These are phyloP conservation scores for Mobula hypostoma DNA, from an alignment of 2,113 vertebrate genomes.

Conservation along the genomic window DNA sequence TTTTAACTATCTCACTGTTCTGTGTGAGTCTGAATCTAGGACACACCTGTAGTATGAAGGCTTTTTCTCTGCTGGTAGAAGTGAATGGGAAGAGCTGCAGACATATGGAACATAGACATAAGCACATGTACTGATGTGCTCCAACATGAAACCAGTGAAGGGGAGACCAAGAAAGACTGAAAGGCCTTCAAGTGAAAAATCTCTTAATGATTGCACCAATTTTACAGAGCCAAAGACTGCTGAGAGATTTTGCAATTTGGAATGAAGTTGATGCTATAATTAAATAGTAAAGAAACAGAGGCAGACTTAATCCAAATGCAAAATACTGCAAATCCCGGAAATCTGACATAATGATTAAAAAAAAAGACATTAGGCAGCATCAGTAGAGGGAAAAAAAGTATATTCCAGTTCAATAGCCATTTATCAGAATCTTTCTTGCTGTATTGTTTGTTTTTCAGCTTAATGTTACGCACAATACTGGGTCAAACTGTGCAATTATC, in stretches of 20 bases:
- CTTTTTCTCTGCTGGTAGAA: not conserved
- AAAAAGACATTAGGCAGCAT: too few relatives aligned
- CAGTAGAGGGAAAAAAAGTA: too few relatives aligned
- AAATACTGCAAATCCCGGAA: too few relatives aligned
- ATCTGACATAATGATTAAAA: too few relatives aligned
- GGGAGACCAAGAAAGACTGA: not conserved
- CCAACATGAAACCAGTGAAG: not conserved
- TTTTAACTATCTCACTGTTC: not conserved
- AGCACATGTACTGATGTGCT: not conserved
- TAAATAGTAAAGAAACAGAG: not conserved
- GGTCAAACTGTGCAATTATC: not conserved
- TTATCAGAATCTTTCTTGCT: too few relatives aligned
- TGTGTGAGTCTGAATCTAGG: not conserved
- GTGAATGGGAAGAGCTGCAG: not conserved
- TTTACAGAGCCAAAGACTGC: not conserved
- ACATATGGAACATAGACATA: not conserved
- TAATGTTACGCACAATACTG: not conserved
- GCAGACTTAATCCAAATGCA: too few relatives aligned
- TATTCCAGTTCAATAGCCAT: too few relatives aligned
- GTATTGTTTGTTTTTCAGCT: not conserved
- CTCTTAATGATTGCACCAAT: too few relatives aligned
- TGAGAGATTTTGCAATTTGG: not conserved
- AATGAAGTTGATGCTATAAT: not conserved
- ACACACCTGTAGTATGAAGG: not conserved
- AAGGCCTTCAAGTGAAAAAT: not conserved